A percentile compares a stretch with the other conserved stretches of the same genome.
phyloP scores from a whole-genome alignment of 2,888 invertebrate genomes.

The Therioaphis trifolii region DNA sequence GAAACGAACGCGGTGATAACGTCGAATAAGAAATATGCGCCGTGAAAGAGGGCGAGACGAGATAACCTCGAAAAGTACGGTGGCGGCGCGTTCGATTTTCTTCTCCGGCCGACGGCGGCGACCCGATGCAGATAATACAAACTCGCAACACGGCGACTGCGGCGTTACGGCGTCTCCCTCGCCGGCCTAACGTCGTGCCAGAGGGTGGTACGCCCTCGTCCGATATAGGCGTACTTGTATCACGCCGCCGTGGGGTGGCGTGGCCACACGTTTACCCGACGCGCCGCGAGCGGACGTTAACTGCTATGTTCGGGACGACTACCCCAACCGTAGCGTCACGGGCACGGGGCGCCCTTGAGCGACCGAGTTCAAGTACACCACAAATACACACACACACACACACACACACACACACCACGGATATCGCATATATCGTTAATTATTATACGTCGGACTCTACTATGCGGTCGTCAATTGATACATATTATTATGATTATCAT shows the following conservation, averaged over 20 bases:
- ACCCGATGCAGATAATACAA: no score
- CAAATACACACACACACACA: background rate
- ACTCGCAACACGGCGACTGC: background rate
- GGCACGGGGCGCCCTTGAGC: constrained; percentile 31
- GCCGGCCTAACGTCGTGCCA: no score
- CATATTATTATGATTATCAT: background rate
- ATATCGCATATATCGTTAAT: background rate
- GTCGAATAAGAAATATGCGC: background rate
- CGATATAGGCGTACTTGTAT: no score
- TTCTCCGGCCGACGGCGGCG: background rate
- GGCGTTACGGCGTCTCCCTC: background rate
- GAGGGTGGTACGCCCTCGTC: no score
- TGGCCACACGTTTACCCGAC: no score
- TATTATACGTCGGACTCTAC: no score
- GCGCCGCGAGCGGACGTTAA: background rate
- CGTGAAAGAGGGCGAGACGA: no score
- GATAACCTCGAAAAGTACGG: background rate
- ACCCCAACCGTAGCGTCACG: constrained; percentile 17
- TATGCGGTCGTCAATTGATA: no score
- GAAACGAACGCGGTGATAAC: no score
- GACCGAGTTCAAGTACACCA: constrained; percentile 32
- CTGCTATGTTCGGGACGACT: constrained; percentile 13
- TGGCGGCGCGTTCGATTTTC: background rate
- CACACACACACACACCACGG: background rate
- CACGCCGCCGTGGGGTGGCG: no score